Evolutionary conservation across 2,113 vertebrate genomes (phyloP).

Genomic region (Eretmochelys imbricata): DNA sequence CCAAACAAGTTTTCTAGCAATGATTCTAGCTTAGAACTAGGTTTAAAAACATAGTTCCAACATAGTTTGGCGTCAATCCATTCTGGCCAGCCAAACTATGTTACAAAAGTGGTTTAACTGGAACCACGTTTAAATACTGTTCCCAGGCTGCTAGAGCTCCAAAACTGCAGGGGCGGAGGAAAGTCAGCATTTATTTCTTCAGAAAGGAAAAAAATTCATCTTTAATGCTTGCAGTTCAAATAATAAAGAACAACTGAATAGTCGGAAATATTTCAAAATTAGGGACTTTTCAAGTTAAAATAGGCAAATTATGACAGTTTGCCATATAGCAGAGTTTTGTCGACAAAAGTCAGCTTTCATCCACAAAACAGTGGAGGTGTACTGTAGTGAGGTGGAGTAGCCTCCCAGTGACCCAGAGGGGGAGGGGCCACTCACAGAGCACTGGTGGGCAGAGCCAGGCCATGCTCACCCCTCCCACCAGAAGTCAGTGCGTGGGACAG

Average conservation of each 20-base stretch:
- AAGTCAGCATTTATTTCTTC: constrained; percentile 4
- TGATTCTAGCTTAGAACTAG: constrained; percentile 29
- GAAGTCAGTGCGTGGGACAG: too few species aligned
- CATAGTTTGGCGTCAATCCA: neutral
- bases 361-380: too few species aligned
- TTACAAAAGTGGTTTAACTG: constrained; percentile 55
- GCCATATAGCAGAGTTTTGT: constrained; percentile 18
- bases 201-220: constrained; percentile 12
- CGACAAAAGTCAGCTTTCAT: too few species aligned
- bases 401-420: too few species aligned
- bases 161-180: constrained; percentile 17
- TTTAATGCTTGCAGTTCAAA: constrained; percentile 39
- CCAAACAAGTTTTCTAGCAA: neutral
- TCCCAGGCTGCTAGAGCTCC: constrained; percentile 41
- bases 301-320: constrained; percentile 47
- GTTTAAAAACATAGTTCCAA: constrained; percentile 24
- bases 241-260: constrained; percentile 22
- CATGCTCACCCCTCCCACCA: too few species aligned
- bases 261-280: constrained; percentile 53
- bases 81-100: neutral
- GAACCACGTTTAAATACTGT: neutral
- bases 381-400: too few species aligned
- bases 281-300: constrained; percentile 12
- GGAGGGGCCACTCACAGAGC: too few species aligned
- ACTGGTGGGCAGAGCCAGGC: too few species aligned